These are phyloP conservation scores for Drosophila grimshawi DNA, from an alignment of 1,140 invertebrate species.

Conservation along the genomic window DNA sequence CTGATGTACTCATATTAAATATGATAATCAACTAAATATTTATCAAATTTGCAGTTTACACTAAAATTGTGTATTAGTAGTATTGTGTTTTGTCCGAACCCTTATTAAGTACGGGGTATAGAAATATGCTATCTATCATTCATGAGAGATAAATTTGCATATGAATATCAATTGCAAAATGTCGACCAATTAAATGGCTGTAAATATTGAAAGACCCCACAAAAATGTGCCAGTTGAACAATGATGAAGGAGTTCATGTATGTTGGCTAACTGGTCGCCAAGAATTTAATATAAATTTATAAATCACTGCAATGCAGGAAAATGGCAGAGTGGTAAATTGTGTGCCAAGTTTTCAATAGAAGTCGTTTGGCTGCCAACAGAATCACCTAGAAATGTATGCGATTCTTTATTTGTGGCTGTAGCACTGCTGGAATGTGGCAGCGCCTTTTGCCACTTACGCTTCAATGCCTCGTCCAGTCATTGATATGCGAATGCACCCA, in stretches of 20 bases:
- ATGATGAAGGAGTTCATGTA: slow-evolving; percentile 17
- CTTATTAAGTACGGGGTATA: not conserved
- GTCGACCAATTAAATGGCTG: slow-evolving; percentile 15
- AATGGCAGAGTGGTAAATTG: slow-evolving; percentile 1
- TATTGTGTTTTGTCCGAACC: too few species aligned
- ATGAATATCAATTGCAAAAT: slow-evolving; percentile 13
- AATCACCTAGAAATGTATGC: not conserved
- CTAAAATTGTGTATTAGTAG: too few species aligned
- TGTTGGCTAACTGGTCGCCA: slow-evolving; percentile 14
- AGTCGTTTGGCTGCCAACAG: slow-evolving; percentile 35
- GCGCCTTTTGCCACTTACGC: slow-evolving; percentile 63
- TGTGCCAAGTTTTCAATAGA: slow-evolving; percentile 53
- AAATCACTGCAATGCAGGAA: slow-evolving; percentile 44
- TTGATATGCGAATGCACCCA: slow-evolving; percentile 51
- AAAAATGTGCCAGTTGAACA: slow-evolving; percentile 3
- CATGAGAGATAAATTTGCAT: slow-evolving; percentile 24
- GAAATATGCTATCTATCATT: not conserved
- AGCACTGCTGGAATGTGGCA: slow-evolving; percentile 33
- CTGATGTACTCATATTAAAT: too few species aligned
- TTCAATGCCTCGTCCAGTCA: slow-evolving; percentile 49
- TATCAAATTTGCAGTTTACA: too few species aligned
- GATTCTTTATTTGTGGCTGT: slow-evolving; percentile 22
- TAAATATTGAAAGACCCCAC: slow-evolving; percentile 3
- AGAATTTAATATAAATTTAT: slow-evolving; percentile 51
- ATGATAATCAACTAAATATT: too few species aligned